Percentiles rank a stretch among this genome's conserved stretches.
Conservation (phyloP, 2,797 vertebrate genomes). For the Danio jaintianensis region DNA sequence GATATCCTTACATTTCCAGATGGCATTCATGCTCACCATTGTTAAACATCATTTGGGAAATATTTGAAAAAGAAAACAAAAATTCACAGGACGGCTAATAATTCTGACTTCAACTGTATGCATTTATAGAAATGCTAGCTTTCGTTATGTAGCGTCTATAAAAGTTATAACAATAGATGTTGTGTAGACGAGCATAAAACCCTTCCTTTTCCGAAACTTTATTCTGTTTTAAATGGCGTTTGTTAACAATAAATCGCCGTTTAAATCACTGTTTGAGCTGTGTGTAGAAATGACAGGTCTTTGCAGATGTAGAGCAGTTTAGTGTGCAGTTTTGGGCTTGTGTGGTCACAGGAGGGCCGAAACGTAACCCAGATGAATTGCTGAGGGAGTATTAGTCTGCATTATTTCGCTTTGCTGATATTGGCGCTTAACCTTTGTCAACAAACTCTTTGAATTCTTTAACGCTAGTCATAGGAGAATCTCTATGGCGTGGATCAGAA, state of each 20-base stretch:
- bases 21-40: too few species aligned
- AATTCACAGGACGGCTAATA: too few species aligned
- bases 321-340: conserved; percentile 5
- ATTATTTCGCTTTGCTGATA: conserved; percentile 42
- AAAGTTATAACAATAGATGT: neutral
- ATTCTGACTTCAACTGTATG: neutral
- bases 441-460: conserved; percentile 29
- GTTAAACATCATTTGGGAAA: too few species aligned
- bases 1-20: too few species aligned
- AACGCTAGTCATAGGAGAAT: conserved; percentile 14
- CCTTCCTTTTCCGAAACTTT: neutral
- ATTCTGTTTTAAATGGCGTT: conserved; percentile 9
- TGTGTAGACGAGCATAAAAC: neutral
- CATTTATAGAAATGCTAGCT: conserved; percentile 10
- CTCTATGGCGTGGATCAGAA: conserved; percentile 32
- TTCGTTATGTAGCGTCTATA: neutral
- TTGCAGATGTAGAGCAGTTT: conserved; percentile 29
- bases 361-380: conserved; percentile 29
- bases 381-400: conserved; percentile 16
- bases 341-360: conserved; percentile 16
- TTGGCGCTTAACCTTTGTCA: conserved; percentile 46
- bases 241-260: conserved; percentile 7
- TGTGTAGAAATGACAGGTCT: neutral
- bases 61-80: too few species aligned
- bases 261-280: neutral